Percentiles rank a stretch among this genome's conserved stretches.
phyloP scores from a whole-genome alignment of 2,113 vertebrate species.

The Calidris pygmaea region DNA sequence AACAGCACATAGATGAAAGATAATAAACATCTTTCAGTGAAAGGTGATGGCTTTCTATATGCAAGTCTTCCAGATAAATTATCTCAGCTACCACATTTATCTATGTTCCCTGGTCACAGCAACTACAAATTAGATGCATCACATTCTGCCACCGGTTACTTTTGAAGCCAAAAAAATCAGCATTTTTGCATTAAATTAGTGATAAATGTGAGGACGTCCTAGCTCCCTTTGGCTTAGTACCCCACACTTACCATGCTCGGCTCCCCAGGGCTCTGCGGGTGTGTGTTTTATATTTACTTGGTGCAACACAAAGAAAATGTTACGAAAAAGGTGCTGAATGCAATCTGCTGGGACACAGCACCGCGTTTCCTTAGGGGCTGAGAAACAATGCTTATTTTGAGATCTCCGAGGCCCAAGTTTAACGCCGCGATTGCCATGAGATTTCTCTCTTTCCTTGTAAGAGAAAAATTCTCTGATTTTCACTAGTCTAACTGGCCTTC shows the following conservation, averaged over 20 bases:
- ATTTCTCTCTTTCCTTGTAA: neutral
- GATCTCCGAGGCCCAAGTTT: neutral
- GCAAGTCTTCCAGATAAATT: neutral
- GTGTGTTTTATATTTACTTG: neutral
- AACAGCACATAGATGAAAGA: neutral
- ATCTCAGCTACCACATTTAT: neutral
- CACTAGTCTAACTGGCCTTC: neutral
- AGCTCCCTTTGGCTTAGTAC: neutral
- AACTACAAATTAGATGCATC: neutral
- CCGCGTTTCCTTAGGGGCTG: rapidly evolving
- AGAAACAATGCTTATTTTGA: neutral
- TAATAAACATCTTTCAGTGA: neutral
- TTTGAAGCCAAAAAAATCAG: neutral
- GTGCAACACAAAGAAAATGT: neutral
- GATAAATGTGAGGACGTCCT: neutral
- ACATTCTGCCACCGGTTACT: neutral
- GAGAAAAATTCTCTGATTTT: neutral
- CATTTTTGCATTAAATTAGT: neutral
- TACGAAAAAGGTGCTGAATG: neutral
- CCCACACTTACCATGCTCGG: rapidly evolving
- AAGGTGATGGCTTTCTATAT: neutral
- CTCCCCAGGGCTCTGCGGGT: neutral
- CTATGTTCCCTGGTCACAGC: neutral
- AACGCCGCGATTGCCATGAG: neutral
- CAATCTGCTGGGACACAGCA: neutral